A percentile compares a stretch with the other conserved stretches of the same genome.
These are phyloP conservation scores for Coptotermes formosanus DNA, from an alignment of 1,140 invertebrate genomes.

Conservation along the genomic window DNA sequence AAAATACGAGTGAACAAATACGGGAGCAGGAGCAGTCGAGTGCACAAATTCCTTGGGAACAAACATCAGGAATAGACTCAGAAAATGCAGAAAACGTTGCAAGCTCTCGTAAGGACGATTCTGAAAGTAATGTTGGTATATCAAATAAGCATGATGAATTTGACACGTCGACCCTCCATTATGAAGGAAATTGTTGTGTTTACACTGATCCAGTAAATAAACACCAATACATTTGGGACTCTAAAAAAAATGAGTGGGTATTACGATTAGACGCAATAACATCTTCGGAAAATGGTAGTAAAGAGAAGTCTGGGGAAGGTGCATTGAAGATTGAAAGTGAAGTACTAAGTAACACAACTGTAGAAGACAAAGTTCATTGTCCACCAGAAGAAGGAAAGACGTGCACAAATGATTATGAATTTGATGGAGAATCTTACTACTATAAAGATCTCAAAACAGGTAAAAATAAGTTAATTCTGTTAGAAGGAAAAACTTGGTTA, in stretches of 20 bases:
- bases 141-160: conserved; percentile 25
- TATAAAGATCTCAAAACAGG: conserved; percentile 51
- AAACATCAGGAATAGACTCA: background rate
- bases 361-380: background rate
- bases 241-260: conserved; percentile 58
- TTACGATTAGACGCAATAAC: conserved; percentile 38
- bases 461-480: conserved; percentile 21
- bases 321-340: background rate
- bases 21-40: background rate
- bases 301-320: conserved; percentile 29
- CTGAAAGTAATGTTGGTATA: background rate
- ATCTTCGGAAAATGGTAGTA: conserved; percentile 35
- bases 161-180: conserved; percentile 57
- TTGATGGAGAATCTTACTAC: conserved; percentile 53
- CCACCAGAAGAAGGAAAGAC: conserved; percentile 34
- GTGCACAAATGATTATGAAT: conserved; percentile 46
- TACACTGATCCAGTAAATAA: conserved; percentile 70
- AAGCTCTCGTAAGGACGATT: background rate
- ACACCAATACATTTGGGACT: conserved; percentile 66
- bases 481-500: background rate
- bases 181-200: conserved; percentile 66
- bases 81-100: background rate
- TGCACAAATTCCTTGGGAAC: background rate
- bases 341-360: background rate
- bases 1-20: background rate